Base-by-base conservation (phyloP, 2,113 vertebrate species). In the Zonotrichia leucophrys region DNA sequence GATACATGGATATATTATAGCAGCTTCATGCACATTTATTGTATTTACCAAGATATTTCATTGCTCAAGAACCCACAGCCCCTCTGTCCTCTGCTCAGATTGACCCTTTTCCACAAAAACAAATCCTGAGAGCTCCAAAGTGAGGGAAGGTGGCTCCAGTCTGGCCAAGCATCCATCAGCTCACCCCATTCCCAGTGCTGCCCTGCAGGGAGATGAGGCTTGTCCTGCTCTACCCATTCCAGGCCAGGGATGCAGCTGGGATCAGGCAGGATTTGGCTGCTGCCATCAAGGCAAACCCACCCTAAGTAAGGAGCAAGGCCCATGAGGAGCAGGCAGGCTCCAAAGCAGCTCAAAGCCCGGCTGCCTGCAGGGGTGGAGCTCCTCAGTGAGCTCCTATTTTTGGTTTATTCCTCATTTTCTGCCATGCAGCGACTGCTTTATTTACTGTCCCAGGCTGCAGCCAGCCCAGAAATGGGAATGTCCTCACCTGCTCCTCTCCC, bases 181-280 rank as follows among this genome's bases (percentile, higher is more conserved):
- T 33, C 56, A 14, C 3, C 12, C 24, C 33, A 3, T 9, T 9
- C 35, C 46, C 66, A 42, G 30, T 0, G 0, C 1, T 30, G 14
- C 33, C 56, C 77, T n/a, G 23, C 13, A 15, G 25, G 39, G 37
- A 10, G 14, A 2, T 2, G 22, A 63, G 7, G 3, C 14, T 63
- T 16, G 10, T 52, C 27, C 67, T 68, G 12, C 5, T n/a, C 70
- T 23, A 2, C 39, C 28, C 50, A 31, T 27, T 22, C 24, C 25
- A 4, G 8, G 47, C 42, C 74, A 50, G 37, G 62, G 50, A 35
- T 15, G n/a, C 2, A 60, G 35, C 27, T 1, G 63, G 59, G 42
- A 35, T 16, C 16, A 30, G 7, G 23, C 4, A 20, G 63, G 67
- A n/a, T 46, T 16, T 55, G 52, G 35, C 39, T 72, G 79, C 28